A percentile compares a stretch with the other conserved stretches of the same genome.
Evolutionary conservation across 2,113 vertebrate species (phyloP).

Genomic region (Neodon shergylaensis): DNA sequence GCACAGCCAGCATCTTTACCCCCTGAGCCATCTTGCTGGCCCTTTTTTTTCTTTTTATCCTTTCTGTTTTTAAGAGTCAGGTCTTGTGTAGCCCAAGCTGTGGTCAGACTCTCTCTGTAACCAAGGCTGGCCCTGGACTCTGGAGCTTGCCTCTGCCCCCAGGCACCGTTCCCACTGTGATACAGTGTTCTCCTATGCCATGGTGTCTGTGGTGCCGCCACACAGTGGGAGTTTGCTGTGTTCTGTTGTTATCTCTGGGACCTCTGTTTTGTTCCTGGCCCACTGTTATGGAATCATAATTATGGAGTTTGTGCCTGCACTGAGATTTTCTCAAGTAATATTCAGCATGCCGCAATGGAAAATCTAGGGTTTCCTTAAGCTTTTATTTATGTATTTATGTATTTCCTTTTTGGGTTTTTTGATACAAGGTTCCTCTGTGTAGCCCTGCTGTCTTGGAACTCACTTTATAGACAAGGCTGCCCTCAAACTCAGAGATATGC

Average conservation of each 20-base stretch:
- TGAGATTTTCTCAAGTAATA: not conserved
- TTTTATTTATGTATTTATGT: not conserved
- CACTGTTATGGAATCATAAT: not conserved
- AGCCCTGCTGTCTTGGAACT: not conserved
- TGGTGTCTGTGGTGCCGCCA: not conserved
- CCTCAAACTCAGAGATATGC: not conserved
- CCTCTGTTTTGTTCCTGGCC: not conserved
- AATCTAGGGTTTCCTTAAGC: not conserved
- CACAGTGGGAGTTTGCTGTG: not conserved
- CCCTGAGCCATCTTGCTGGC: not conserved
- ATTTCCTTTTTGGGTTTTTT: not conserved
- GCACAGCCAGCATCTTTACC: not conserved
- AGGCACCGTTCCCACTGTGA: not conserved
- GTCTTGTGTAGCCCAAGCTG: not conserved
- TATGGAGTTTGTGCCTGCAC: not conserved
- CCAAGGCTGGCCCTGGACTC: not conserved
- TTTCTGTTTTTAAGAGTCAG: not conserved
- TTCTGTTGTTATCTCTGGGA: not conserved
- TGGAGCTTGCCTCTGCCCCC: not conserved
- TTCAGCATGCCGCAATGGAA: not conserved
- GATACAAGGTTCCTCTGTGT: not conserved
- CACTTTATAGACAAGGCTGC: not conserved
- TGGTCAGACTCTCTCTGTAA: not conserved
- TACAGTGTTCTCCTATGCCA: not conserved
- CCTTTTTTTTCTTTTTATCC: not conserved